phyloP scores from a whole-genome alignment of 2,797 vertebrate genomes.

The Aphelocoma californica region DNA sequence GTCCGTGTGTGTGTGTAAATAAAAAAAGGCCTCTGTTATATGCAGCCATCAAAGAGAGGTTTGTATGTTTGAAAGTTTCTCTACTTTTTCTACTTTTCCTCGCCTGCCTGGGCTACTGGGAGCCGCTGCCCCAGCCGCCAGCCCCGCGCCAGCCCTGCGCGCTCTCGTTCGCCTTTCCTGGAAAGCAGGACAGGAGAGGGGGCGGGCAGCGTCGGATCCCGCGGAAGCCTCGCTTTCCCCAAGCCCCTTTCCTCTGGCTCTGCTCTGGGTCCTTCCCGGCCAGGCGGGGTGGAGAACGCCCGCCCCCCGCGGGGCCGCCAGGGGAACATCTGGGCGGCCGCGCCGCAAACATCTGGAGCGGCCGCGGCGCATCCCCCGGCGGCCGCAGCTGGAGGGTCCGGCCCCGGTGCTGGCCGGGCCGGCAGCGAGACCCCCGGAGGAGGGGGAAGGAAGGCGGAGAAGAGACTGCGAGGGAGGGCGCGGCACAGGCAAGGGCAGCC shows the following conservation, averaged over 20 bases:
- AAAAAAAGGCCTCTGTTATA: neutral
- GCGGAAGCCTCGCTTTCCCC: neutral
- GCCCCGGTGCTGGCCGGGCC: neutral
- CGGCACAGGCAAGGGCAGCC: neutral
- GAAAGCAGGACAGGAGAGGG: neutral
- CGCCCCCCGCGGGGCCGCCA: neutral
- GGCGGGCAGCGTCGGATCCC: neutral
- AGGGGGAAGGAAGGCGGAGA: neutral
- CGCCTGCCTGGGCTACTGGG: neutral
- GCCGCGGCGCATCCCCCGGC: neutral
- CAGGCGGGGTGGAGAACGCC: neutral
- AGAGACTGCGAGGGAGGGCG: neutral
- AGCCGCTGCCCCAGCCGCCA: neutral
- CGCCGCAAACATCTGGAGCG: neutral
- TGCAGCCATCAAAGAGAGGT: neutral
- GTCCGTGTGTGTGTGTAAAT: neutral
- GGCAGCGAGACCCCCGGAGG: neutral
- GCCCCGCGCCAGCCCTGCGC: neutral
- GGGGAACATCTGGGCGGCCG: slow-evolving; percentile 31
- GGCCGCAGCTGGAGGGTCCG: neutral
- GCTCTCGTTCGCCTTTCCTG: neutral
- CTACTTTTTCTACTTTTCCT: neutral
- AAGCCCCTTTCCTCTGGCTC: neutral
- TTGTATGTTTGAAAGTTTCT: neutral
- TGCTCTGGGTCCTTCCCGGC: neutral